Evolutionary conservation across 2,113 vertebrate genomes (phyloP), one percentile per base, ranked within the genome.

Genomic region (Entelurus aequoreus): DNA sequence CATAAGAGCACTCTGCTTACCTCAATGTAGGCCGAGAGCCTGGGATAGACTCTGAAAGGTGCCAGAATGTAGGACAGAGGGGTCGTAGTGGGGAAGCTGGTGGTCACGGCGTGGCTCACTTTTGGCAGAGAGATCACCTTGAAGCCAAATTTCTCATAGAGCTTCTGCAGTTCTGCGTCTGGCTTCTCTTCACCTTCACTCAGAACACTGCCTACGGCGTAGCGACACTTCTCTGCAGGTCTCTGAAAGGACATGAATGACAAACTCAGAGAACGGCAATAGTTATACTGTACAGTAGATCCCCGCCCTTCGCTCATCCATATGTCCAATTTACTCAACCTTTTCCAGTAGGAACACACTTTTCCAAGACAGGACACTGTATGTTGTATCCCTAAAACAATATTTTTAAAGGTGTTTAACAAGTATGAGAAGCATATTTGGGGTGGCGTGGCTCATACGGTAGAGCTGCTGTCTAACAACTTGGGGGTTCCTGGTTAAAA

Each of bases 101-200:
- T 89, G 65, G 92, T 94, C 69, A 99, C 95, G 21, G 93, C 95
- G 0, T 98, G 94, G 81, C 91, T 95, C 71, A 96, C 93, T 72
- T 94, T 93, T 0, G 96, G 96, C 70, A 99, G 92, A 66, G 91
- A 93, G 83, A 95, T 93, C 68, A 98, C 86, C 84, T 92, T 95
- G 86, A 96, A 99, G 80, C 95, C 94, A 47, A 89, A 94, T 77
- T 92, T 93, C 85, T 95, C 91, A 46, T 95, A 98, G 52, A 89
- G 84, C 42, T 90, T 90, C 84, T 93, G 86, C 65, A 95, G 88
- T 58, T 94, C 92, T n/a, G 91, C 86, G 0, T 92, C 90, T 0
- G 93, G 94, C n/a, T 90, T 86, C 49, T 90, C 84, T 0, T 94
- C 94, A 0, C 95, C 95, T 77, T 98, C 95, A 0, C 93, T 93